A percentile compares a stretch with the other conserved stretches of the same genome.
Evolutionary conservation across 1,140 invertebrate genomes (phyloP).

Genomic region (Euwallacea fornicatus): DNA sequence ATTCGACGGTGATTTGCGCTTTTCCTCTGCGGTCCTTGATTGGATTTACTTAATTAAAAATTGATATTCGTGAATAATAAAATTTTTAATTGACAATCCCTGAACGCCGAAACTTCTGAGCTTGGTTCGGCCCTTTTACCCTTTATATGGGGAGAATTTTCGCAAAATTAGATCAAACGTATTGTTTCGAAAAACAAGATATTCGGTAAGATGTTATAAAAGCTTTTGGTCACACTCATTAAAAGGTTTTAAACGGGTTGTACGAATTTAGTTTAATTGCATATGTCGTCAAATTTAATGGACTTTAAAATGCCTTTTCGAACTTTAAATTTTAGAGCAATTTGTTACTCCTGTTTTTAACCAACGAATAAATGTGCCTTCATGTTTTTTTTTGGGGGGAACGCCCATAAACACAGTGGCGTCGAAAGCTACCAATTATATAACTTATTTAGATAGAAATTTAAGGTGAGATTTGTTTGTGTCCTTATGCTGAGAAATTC

Average conservation of each 20-base stretch:
- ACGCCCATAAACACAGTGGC: too few relatives aligned
- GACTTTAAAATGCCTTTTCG: background rate
- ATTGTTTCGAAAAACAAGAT: background rate
- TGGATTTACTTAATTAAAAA: constrained; percentile 3
- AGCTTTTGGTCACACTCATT: background rate
- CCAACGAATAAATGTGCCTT: background rate
- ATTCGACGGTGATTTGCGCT: constrained; percentile 1
- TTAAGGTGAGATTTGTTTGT: too few relatives aligned
- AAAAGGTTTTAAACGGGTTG: background rate
- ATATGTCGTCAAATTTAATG: background rate
- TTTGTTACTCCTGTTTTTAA: background rate
- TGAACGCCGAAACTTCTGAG: background rate
- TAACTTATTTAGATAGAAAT: too few relatives aligned
- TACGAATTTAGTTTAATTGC: background rate
- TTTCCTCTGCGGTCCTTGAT: background rate
- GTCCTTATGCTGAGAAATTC: too few relatives aligned
- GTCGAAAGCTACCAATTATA: too few relatives aligned
- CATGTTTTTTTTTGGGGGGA: too few relatives aligned
- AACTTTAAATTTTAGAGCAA: background rate
- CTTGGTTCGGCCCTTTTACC: background rate
- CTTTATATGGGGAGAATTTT: background rate
- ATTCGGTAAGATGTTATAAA: background rate
- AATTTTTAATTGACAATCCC: background rate
- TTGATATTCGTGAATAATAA: background rate
- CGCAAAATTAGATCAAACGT: background rate